phyloP scores from a whole-genome alignment of 2,888 invertebrate species.

The Epistrophe eligans region DNA sequence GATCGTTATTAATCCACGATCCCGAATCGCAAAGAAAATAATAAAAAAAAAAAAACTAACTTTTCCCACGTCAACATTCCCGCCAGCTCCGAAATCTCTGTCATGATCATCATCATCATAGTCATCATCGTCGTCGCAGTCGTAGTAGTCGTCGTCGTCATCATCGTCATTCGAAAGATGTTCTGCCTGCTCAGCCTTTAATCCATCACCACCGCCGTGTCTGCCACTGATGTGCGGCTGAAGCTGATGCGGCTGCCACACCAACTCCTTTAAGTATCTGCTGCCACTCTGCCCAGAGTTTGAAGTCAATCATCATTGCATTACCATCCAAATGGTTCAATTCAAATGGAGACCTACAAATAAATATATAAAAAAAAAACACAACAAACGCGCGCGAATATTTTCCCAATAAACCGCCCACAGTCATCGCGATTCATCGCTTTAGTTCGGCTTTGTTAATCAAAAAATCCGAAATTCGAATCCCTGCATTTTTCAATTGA shows the following conservation, averaged over 20 bases:
- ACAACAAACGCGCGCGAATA: slow-evolving; percentile 66
- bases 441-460: slow-evolving; percentile 45
- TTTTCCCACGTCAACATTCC: slow-evolving; percentile 74
- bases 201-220: slow-evolving; percentile 66
- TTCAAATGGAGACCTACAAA: slow-evolving; percentile 59
- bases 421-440: slow-evolving; percentile 72
- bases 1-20: slow-evolving; percentile 76
- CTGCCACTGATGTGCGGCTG: slow-evolving; percentile 35
- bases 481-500: slow-evolving; percentile 70
- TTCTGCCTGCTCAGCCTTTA: slow-evolving; percentile 56
- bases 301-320: slow-evolving; percentile 74
- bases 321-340: slow-evolving; percentile 75
- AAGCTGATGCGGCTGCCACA: slow-evolving; percentile 14
- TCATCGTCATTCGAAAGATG: slow-evolving; percentile 60
- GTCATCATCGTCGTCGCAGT: slow-evolving; percentile 40
- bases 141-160: neutral
- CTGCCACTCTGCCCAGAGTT: slow-evolving; percentile 65
- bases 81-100: slow-evolving; percentile 67
- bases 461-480: slow-evolving; percentile 19
- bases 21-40: slow-evolving; percentile 32
- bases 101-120: slow-evolving; percentile 64
- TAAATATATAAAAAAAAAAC: slow-evolving; percentile 21
- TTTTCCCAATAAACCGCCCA: slow-evolving; percentile 75
- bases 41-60: slow-evolving; percentile 46
- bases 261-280: slow-evolving; percentile 47